Evolutionary conservation across 1,140 invertebrate genomes (phyloP), one percentile per base, ranked within the genome.

Genomic region (Lordiphosa stackelbergi): DNA sequence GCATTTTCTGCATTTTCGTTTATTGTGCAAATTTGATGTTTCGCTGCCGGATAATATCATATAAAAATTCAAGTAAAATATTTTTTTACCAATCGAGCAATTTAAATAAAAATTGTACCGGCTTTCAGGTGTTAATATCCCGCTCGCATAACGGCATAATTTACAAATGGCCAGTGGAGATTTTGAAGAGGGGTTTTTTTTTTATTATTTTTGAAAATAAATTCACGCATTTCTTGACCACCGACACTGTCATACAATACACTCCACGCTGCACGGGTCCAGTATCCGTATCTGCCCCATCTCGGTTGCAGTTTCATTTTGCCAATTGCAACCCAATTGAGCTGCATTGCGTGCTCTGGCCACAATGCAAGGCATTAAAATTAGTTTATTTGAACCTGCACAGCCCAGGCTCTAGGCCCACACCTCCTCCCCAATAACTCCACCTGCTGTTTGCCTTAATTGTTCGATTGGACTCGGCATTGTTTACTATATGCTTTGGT

Each of bases 341-440:
- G 74, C 74, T 73, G 40, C 66, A 71, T 62, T 79, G 74, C 74
- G 74, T 79, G 74, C 70, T 61, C 40, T 45, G 53, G 51, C 66
- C 66, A 64, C 63, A 70, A 73, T 60, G 58, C 57, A 66, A 74
- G 74, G 74, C 68, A 79, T 79, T 79, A 79, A 79, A 79, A 79
- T 79, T 81, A 81, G 74, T 81, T 81, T 79, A 81, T 74, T 79
- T 79, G 70, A 79, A 53, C 57, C 69, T 53, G 69, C 63, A 61
- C 59, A 60, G 41, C n/a, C n/a, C n/a, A n/a, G n/a, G n/a, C n/a
- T n/a, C n/a, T n/a, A n/a, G n/a, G n/a, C n/a, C 19, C 46, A 37
- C 6, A 24, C 38, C n/a, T 5, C 43, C 7, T n/a, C 16, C 11
- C 11, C 19, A 19, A 19, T 8, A 16, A 2, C 36, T 5, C 12